Evolutionary conservation across 1,140 invertebrate genomes (phyloP), one percentile per base, ranked within the genome.

Genomic region (Neotoxoptera formosana): DNA sequence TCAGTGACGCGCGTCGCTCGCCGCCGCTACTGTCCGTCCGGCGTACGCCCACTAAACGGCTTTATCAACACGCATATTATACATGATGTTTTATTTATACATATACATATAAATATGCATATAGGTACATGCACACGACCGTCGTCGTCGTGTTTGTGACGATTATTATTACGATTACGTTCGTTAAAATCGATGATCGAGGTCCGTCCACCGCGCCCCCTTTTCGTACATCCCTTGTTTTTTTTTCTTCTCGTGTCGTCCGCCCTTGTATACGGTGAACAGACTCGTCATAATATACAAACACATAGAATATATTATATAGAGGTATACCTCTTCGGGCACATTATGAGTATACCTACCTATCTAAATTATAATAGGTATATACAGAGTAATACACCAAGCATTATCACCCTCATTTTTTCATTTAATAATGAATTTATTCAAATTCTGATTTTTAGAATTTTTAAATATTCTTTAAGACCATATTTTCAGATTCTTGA

Each of bases 31-130:
- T n/a, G 25, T 51, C 48, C 92, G 21, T 67, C 36, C 92, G 41
- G 36, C 56, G 91, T 51, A 93, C 91, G 81, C 91, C 91, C 91
- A 93, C 91, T 93, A 93, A 93, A 93, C 91, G 91, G 91, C 91
- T 93, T 93, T 93, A 86, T 93, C 81, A 56, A 93, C 81, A 86
- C 91, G 48, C 48, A 92, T 92, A 81, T 84, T 48, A 84, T 83
- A 53, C 8, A 25, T 21, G 47, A 30, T 81, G 45, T 91, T 88
- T 51, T 60, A 91, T 76, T 76, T 76, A n/a, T 76, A n/a, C 30
- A 1, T n/a, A n/a, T 76, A 23, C n/a, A 76, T 56, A 56, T 23
- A 56, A 41, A 25, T 23, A 84, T 36, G 36, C 41, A 84, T 41
- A 23, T 41, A 20, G 20, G 34, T 84, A 87, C n/a, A 41, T 34